Base-by-base conservation (phyloP, 2,888 invertebrate species). In the Drosophila ezoana region DNA sequence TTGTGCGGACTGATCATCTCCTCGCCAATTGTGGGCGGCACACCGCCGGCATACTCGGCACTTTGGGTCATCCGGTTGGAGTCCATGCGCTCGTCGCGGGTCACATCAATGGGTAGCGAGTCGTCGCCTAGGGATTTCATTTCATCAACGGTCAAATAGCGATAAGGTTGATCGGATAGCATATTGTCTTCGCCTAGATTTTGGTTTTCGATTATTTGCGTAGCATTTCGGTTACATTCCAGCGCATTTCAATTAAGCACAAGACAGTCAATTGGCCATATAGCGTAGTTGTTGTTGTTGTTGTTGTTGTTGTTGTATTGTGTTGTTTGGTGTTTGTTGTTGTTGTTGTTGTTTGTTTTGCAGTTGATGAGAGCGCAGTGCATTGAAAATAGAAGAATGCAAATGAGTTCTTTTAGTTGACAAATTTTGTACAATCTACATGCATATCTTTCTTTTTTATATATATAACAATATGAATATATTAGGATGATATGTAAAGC, bases 101-200 rank as follows among this genome's bases (percentile, higher is more conserved):
- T 98, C 18, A 98, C 98, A 92, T 98, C 98, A 80, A 98, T 97
- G 16, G 97, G 97, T 77, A 98, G 93, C 11, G 98, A 98, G 93
- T 98, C 98, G 91, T 98, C 98, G 68, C 97, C 98, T 76, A 98
- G 93, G 9, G 97, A 97, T 93, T 98, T 98, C 97, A 98, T 98
- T 91, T 98, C 98, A 91, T 98, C 98, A 75, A 97, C 97, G 64
- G 98, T 98, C 93, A 98, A 94, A 93, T 98, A 98, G 72, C 97
- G 95, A 93, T 98, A 98, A 35, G 96, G 96, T 91, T 96, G 96
- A 93, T 98, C 98, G 87, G 97, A 97, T 81, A 97, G 93, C 93
- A 97, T 96, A 62, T 97, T 96, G 92, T 98, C 98, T 94, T 98
- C 98, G 91, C 97, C 98, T 98, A 87, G 76, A 77, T 75, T 73